Conservation (phyloP, 1,140 invertebrate genomes). For the Phymorhynchus buccinoides region DNA sequence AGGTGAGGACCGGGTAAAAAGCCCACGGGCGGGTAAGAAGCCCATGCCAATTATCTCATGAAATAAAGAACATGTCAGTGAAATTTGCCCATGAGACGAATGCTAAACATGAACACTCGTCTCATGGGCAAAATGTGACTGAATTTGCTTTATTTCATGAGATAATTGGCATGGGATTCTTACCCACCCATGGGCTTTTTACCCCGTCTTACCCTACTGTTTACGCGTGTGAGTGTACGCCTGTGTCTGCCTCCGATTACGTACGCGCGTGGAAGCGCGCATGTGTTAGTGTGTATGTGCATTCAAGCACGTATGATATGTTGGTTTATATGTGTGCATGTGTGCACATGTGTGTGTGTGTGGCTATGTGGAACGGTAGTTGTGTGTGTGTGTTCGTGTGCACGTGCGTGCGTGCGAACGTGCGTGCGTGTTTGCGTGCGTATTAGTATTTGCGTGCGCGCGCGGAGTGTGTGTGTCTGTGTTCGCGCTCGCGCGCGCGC, state of each 20-base stretch:
- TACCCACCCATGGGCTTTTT: too few species aligned
- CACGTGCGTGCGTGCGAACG: neutral
- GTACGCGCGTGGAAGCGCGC: neutral
- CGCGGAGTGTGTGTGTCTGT: too few species aligned
- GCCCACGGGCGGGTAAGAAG: too few species aligned
- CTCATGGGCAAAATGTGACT: neutral
- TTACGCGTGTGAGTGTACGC: slow-evolving; percentile 4
- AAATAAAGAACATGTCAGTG: too few species aligned
- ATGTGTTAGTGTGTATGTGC: neutral
- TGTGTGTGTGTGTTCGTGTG: neutral
- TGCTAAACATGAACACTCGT: too few species aligned
- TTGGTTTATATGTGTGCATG: neutral
- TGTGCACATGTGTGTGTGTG: neutral
- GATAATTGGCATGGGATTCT: too few species aligned
- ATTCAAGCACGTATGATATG: neutral
- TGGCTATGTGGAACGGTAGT: too few species aligned
- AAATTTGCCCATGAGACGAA: too few species aligned
- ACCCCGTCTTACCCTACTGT: too few species aligned
- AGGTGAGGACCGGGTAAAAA: neutral
- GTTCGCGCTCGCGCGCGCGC: too few species aligned
- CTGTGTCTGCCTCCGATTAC: neutral
- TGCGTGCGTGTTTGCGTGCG: neutral
- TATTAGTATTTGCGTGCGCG: too few species aligned
- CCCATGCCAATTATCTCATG: too few species aligned
- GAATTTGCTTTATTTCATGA: neutral